Evolutionary conservation across 2,888 invertebrate species (phyloP).

Genomic region (Tortricodes alternella): DNA sequence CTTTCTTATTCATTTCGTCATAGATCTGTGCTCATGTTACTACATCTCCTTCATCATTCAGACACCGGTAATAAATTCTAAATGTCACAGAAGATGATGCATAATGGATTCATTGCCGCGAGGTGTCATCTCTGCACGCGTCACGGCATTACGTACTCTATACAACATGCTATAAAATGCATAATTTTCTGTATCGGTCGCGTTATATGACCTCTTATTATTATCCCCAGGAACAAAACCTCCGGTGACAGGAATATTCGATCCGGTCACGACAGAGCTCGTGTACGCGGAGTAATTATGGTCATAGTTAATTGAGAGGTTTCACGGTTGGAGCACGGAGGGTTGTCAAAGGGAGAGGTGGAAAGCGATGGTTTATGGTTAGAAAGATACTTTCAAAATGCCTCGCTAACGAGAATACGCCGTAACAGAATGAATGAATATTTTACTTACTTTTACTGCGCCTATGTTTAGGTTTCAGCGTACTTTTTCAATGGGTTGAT

Average conservation of each 20-base stretch:
- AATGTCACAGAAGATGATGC: constrained; percentile 73
- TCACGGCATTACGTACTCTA: constrained; percentile 38
- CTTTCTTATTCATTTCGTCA: constrained; percentile 49
- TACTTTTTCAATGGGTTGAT: no score
- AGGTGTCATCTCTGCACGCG: constrained; percentile 50
- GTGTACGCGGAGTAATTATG: constrained; percentile 49
- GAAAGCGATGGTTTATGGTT: constrained; percentile 32
- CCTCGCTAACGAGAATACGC: background rate
- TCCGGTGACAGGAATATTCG: constrained; percentile 46
- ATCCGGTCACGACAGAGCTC: constrained; percentile 47
- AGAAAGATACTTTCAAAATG: constrained; percentile 10
- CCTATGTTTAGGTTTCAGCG: background rate
- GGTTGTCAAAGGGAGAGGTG: constrained; percentile 35
- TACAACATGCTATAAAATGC: constrained; percentile 34
- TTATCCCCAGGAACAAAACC: constrained; percentile 39
- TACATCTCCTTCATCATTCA: constrained; percentile 64
- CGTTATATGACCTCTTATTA: constrained; percentile 30
- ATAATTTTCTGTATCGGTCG: constrained; percentile 35
- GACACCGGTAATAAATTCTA: constrained; percentile 72
- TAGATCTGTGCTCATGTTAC: constrained; percentile 43
- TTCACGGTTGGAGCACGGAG: constrained; percentile 36
- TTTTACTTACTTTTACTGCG: background rate
- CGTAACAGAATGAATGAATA: background rate
- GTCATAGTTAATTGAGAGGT: constrained; percentile 56
- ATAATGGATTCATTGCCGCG: constrained; percentile 64